Evolutionary conservation across 2,113 vertebrate species (phyloP).

Genomic region (Mixornis gularis): DNA sequence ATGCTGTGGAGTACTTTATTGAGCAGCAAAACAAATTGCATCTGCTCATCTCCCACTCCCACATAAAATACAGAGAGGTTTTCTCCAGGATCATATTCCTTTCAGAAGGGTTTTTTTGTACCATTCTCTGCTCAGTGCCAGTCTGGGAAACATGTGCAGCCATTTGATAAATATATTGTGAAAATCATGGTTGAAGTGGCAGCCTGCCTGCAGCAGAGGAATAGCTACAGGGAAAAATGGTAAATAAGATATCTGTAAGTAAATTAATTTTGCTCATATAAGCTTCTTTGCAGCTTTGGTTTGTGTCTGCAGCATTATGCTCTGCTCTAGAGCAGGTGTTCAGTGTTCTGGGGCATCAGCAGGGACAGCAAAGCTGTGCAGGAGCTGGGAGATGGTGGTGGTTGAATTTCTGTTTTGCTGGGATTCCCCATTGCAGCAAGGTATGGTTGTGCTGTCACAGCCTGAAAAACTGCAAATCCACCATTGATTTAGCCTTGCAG

Average conservation of each 20-base stretch:
- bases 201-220: neutral
- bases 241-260: conserved; percentile 8
- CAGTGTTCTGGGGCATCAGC: neutral
- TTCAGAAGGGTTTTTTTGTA: neutral
- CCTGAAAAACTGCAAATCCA: neutral
- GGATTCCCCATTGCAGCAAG: neutral
- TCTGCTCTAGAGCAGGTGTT: neutral
- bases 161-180: neutral
- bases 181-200: neutral
- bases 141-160: neutral
- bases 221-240: neutral
- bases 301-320: neutral
- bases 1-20: neutral
- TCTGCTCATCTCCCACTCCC: neutral
- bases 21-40: neutral
- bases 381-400: neutral
- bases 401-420: neutral
- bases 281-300: conserved; percentile 21
- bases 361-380: neutral
- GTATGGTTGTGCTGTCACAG: neutral
- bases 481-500: neutral
- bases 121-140: neutral
- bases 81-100: neutral
- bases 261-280: conserved; percentile 29
- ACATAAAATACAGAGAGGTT: neutral